Percentiles rank a stretch among this genome's conserved stretches.
Evolutionary conservation across 2,113 vertebrate species (phyloP).

Genomic region (Chlamydotis undulata): DNA sequence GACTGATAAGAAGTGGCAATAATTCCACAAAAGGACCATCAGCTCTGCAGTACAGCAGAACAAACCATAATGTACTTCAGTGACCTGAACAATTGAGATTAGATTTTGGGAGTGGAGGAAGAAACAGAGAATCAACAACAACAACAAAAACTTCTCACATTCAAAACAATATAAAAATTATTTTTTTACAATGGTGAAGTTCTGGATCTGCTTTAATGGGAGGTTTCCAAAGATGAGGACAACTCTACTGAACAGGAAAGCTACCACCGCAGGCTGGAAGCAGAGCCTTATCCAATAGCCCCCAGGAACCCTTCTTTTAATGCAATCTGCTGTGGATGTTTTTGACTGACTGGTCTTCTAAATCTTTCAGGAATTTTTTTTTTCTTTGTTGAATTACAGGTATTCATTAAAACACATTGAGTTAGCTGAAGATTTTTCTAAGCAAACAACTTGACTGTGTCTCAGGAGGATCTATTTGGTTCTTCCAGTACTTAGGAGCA

Average conservation of each 20-base stretch:
- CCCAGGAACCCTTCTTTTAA: not conserved
- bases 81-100: not conserved
- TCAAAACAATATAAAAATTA: not conserved
- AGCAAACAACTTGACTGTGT: not conserved
- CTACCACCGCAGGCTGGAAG: not conserved
- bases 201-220: not conserved
- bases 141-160: not conserved
- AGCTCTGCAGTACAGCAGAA: not conserved
- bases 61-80: not conserved
- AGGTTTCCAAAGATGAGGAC: not conserved
- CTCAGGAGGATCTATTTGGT: not conserved
- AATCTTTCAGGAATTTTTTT: not conserved
- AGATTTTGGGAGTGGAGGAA: not conserved
- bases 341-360: not conserved
- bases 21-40: not conserved
- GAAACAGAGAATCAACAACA: not conserved
- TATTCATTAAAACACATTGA: not conserved
- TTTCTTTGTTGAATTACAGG: not conserved
- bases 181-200: not conserved
- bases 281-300: not conserved
- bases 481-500: not conserved
- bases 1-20: not conserved
- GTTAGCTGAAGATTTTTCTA: not conserved
- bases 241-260: not conserved
- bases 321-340: rapidly evolving